phyloP scores from a whole-genome alignment of 2,888 invertebrate species.

The Eupsilia transversa region DNA sequence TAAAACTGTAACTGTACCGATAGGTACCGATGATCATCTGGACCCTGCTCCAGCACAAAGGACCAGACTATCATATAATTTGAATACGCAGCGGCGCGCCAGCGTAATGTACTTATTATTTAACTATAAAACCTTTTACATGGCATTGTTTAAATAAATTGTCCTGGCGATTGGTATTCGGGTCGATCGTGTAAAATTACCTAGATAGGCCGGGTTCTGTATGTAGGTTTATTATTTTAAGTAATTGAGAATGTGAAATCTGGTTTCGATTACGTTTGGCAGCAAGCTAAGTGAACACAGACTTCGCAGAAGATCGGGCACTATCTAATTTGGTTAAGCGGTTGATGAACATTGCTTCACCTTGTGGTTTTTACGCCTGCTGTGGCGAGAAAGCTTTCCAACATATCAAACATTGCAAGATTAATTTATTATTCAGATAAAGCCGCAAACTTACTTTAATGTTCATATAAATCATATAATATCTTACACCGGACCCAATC shows the following conservation, averaged over 20 bases:
- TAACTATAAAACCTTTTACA: constrained; percentile 60
- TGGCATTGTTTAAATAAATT: constrained; percentile 62
- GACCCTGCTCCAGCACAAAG: constrained; percentile 49
- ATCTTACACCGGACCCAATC: background rate
- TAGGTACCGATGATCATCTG: constrained; percentile 59
- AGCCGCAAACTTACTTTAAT: constrained; percentile 19
- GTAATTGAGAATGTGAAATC: constrained; percentile 25
- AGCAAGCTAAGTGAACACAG: background rate
- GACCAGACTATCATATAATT: constrained; percentile 58
- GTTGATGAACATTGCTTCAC: no score
- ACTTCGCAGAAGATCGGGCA: background rate
- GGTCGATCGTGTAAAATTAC: constrained; percentile 45
- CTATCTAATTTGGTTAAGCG: background rate
- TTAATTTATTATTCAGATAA: constrained; percentile 42
- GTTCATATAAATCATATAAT: constrained; percentile 34
- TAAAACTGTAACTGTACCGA: constrained; percentile 47
- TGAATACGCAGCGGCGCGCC: constrained; percentile 64
- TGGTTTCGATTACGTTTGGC: constrained; percentile 1
- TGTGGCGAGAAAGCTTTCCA: background rate
- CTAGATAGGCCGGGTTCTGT: constrained; percentile 28
- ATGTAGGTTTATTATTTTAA: constrained; percentile 19
- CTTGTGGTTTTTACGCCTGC: background rate
- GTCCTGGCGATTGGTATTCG: constrained; percentile 53
- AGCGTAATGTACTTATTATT: constrained; percentile 67
- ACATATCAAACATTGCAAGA: constrained; percentile 31